A percentile compares a stretch with the other conserved stretches of the same genome.
These are phyloP conservation scores for Moxostoma hubbsi DNA, from an alignment of 2,797 vertebrate genomes.

Conservation along the genomic window DNA sequence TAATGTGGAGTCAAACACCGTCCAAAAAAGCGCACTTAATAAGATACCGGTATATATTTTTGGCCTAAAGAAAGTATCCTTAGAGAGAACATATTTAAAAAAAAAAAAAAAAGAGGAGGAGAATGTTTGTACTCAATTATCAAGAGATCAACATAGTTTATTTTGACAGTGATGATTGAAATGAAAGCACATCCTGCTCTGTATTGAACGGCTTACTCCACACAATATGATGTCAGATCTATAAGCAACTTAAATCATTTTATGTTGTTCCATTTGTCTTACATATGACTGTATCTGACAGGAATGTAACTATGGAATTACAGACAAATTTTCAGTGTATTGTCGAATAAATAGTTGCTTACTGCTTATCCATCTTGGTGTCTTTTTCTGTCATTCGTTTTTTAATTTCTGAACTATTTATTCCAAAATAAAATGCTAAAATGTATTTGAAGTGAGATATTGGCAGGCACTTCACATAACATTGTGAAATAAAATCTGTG, in stretches of 20 bases:
- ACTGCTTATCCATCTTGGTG: not conserved
- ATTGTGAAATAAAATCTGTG: too few species aligned
- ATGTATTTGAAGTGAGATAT: not conserved
- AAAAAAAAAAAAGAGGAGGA: too few species aligned
- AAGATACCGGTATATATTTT: not conserved
- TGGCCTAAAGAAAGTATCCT: too few species aligned
- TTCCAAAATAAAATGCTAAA: not conserved
- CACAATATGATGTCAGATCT: constrained; percentile 53
- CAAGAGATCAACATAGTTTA: not conserved
- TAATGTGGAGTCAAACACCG: constrained; percentile 16
- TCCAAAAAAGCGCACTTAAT: constrained; percentile 42
- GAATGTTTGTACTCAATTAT: not conserved
- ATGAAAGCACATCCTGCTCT: too few species aligned
- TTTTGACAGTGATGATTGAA: not conserved
- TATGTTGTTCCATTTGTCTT: not conserved
- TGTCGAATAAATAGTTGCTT: constrained; percentile 29
- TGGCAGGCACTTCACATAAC: too few species aligned
- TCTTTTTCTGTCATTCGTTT: not conserved
- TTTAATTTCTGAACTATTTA: not conserved
- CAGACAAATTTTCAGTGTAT: constrained; percentile 10
- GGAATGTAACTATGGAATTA: not conserved
- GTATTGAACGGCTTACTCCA: constrained; percentile 26
- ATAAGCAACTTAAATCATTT: constrained; percentile 26
- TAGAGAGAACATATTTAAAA: too few species aligned
- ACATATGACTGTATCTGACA: not conserved